These are phyloP conservation scores for Phoxinus dragarum DNA, from an alignment of 2,797 vertebrate genomes.

Conservation along the genomic window DNA sequence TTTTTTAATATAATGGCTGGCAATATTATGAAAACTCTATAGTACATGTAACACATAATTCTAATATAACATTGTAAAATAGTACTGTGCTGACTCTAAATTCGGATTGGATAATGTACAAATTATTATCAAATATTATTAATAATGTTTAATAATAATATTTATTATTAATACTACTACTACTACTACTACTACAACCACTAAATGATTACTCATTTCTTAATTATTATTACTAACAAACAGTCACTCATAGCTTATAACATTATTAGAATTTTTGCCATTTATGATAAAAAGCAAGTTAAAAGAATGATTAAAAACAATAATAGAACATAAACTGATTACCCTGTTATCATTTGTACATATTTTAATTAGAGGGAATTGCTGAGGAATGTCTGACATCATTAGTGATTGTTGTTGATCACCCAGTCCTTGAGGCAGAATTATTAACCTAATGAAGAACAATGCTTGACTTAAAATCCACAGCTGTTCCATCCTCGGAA, in stretches of 20 bases:
- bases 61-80: neutral
- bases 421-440: slow-evolving; percentile 7
- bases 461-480: neutral
- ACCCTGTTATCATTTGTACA: neutral
- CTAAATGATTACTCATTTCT: neutral
- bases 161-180: neutral
- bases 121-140: neutral
- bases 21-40: neutral
- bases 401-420: slow-evolving; percentile 16
- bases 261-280: neutral
- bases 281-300: neutral
- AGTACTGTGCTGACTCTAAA: neutral
- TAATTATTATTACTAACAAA: neutral
- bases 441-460: slow-evolving; percentile 38
- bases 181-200: neutral
- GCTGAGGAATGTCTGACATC: slow-evolving; percentile 15
- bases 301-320: slow-evolving; percentile 7
- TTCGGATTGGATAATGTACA: neutral
- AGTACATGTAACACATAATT: neutral
- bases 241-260: neutral
- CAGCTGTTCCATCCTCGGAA: slow-evolving; percentile 24
- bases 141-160: neutral
- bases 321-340: slow-evolving; percentile 13
- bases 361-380: slow-evolving; percentile 13
- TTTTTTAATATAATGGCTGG: neutral